Evolutionary conservation across 1,140 invertebrate species (phyloP), one percentile per base, ranked within the genome.

Genomic region (Hyposmocoma kahamanoa): DNA sequence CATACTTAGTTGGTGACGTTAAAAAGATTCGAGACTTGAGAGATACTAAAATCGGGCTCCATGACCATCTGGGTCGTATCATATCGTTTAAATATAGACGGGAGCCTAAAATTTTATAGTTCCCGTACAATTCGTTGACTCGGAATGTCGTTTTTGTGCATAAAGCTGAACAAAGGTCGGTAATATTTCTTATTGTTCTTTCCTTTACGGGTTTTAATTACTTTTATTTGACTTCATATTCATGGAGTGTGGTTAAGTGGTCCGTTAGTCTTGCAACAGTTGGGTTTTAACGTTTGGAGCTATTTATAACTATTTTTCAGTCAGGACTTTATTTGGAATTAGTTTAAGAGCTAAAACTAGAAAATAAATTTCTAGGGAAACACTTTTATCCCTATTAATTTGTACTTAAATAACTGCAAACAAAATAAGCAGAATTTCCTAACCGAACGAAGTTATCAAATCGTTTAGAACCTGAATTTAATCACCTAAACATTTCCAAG

Each of bases 21-120:
- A 62, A 73, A 68, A 77, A 82, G 73, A 75, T 75, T 77, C 65
- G 60, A 80, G 73, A 72, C 74, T 76, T 63, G 62, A 73, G 70
- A 67, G 73, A 80, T 82, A 79, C 67, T 80, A 80, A 80, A 82
- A 77, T 84, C 75, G 78, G 71, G 62, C 56, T 55, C 65, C 74
- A 61, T 80, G 74, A 82, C 78, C 81, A 82, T 82, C 78, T 84
- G 81, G 72, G 66, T 69, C 67, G 65, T 79, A 75, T 81, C 71
- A 79, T 76, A 72, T 63, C 63, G 65, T 72, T 76, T 78, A 77
- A 72, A 84, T 84, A 78, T 82, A 78, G 74, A 72, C 57, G 63
- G 62, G 67, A 60, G 62, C 55, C 74, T 80, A 79, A 73, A 74
- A 72, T 74, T 81, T 84, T 78, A 81, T 71, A 63, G 51, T 53